Conservation (phyloP, 2,113 vertebrate species). For the Rallus limicola region DNA sequence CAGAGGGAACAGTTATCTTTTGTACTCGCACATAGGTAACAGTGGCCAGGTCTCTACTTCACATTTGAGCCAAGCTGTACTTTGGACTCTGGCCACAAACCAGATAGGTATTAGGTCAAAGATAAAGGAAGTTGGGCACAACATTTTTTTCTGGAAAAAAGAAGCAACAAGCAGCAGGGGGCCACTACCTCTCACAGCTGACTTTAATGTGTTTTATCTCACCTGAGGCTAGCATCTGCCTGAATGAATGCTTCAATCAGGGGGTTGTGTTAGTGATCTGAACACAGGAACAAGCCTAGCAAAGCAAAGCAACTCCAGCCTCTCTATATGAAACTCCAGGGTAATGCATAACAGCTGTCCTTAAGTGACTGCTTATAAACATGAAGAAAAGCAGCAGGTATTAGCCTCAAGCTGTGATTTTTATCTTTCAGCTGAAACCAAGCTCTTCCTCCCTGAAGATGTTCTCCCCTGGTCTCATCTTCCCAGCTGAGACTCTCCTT, state of each 20-base stretch:
- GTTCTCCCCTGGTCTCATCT: background rate
- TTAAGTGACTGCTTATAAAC: background rate
- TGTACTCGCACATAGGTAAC: no score
- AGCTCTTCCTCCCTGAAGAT: background rate
- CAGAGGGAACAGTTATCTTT: background rate
- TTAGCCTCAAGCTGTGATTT: background rate
- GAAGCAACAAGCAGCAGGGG: background rate
- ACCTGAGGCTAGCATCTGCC: background rate
- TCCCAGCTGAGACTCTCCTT: background rate
- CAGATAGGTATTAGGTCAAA: background rate
- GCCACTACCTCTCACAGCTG: background rate
- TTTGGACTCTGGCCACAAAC: background rate
- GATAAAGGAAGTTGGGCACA: background rate
- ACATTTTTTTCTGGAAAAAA: background rate
- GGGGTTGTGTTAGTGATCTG: background rate
- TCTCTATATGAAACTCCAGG: background rate
- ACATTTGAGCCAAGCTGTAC: background rate
- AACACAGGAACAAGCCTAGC: background rate
- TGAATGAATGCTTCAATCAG: background rate
- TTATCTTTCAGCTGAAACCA: background rate
- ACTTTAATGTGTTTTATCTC: background rate
- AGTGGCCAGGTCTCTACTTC: background rate
- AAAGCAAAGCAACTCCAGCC: background rate
- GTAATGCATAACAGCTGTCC: fast-evolving
- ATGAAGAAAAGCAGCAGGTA: background rate